Conservation (phyloP, 1,140 invertebrate species). For the Chrysoperla carnea region DNA sequence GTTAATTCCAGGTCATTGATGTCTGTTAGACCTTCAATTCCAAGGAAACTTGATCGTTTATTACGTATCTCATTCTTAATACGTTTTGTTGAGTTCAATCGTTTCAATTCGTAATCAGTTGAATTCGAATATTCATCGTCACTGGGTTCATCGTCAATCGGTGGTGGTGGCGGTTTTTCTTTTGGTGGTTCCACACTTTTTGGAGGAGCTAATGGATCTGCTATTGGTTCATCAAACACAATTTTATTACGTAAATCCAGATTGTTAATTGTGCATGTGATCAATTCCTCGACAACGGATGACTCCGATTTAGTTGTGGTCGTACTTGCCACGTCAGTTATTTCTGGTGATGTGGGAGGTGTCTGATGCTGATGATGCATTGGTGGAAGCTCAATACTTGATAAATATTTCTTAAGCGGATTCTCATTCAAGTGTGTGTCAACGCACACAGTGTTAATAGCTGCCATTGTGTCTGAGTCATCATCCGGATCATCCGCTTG, state of each 20-base stretch:
- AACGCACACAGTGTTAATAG: not conserved
- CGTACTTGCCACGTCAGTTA: too few relatives aligned
- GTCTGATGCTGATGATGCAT: too few relatives aligned
- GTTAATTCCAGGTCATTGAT: conserved; percentile 47
- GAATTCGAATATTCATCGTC: conserved; percentile 23
- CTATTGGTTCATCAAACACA: not conserved
- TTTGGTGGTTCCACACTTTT: conserved; percentile 58
- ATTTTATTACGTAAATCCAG: not conserved
- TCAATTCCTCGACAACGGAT: too few relatives aligned
- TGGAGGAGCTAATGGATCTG: conserved; percentile 27
- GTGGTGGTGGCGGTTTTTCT: conserved; percentile 73
- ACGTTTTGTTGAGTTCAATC: conserved; percentile 63
- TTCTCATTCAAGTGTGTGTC: not conserved
- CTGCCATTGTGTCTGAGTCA: conserved; percentile 6
- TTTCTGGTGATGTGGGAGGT: too few relatives aligned
- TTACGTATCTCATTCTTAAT: conserved; percentile 73
- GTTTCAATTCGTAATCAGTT: conserved; percentile 26
- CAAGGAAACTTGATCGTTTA: conserved; percentile 70
- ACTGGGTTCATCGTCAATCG: conserved; percentile 28
- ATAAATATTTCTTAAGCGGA: too few relatives aligned
- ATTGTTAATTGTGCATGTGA: too few relatives aligned
- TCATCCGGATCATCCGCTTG: conserved; percentile 48
- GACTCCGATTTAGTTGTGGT: too few relatives aligned
- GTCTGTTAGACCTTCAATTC: conserved; percentile 52
- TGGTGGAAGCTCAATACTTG: too few relatives aligned